Evolutionary conservation across 2,113 vertebrate genomes (phyloP).

Genomic region (Sula dactylatra): DNA sequence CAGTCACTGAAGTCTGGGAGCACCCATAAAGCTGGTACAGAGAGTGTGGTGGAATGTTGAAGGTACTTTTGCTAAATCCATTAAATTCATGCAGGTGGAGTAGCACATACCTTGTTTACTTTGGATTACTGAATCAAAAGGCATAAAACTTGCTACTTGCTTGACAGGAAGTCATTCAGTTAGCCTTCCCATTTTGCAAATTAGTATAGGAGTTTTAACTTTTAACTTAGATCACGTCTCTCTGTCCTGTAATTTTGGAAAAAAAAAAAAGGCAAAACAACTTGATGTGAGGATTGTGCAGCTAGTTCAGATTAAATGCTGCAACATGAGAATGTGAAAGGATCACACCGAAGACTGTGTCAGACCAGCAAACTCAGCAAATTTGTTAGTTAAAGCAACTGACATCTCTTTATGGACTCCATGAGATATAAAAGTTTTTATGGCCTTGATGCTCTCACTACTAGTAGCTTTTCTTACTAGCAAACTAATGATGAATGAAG

Average conservation of each 20-base stretch:
- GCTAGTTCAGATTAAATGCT: background rate
- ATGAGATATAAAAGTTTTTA: background rate
- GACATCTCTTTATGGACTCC: background rate
- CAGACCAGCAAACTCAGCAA: background rate
- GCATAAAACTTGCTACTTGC: background rate
- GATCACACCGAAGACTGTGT: background rate
- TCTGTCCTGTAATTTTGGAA: background rate
- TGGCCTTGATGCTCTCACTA: background rate
- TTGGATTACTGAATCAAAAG: background rate
- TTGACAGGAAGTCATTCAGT: background rate
- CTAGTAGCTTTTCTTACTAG: background rate
- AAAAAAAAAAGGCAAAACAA: background rate
- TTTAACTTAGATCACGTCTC: background rate
- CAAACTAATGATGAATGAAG: background rate
- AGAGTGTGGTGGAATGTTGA: accelerated
- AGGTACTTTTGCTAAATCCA: background rate
- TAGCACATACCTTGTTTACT: background rate
- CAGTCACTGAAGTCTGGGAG: background rate
- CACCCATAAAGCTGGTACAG: background rate
- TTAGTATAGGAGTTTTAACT: background rate
- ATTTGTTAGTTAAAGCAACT: background rate
- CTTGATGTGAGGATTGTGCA: background rate
- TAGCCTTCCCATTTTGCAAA: background rate
- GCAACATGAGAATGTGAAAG: background rate
- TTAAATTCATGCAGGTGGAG: background rate